Evolutionary conservation across 92 coral and sea anemone genomes (phyloP), one percentile per base, ranked within the genome.

Genomic region (Epizoanthus scotinus): DNA sequence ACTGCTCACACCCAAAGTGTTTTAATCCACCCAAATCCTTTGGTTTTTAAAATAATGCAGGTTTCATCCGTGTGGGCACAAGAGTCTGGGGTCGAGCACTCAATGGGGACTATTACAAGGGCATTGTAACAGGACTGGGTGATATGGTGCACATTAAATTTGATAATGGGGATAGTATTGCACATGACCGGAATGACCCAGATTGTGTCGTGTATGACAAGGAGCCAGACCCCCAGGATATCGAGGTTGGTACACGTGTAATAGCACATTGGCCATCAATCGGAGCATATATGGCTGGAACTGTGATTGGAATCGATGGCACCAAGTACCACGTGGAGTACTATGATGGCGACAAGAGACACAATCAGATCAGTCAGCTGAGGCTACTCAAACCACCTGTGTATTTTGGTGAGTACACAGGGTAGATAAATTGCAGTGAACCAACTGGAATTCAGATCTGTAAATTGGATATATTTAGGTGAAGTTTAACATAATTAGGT

Each of bases 11-110:
- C 57, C 28, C 22, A 71, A 71, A 9, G 50, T 55, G 4, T 17
- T 34, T 49, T 29, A 22, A 10, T 15, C 5, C 61, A n/a, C 54
- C 24, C 17, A 70, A 53, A 19, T 31, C 0, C 6, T 14, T 34
- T 49, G 66, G 56, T 74, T 28, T n/a, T n/a, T n/a, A n/a, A n/a
- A n/a, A n/a, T n/a, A 70, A 52, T 49, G 0, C 77, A 96, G 99
- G 99, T 18, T 96, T 87, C 47, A 96, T 96, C 38, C 94, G 99
- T n/a, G 99, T 96, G 62, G 99, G 99, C 27, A 93, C 99, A 42
- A 74, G 94, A 64, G 99, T 96, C 8, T 96, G 99, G 99, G 98
- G 98, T 31, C 94, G 94, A 74, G 99, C 99, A 63, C 74, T 96
- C 67, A 96, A 96, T 89, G 98, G 98, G 25, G 98, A 95, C 87